phyloP scores from a whole-genome alignment of 2,797 vertebrate species.

The Smutsia temminckii region DNA sequence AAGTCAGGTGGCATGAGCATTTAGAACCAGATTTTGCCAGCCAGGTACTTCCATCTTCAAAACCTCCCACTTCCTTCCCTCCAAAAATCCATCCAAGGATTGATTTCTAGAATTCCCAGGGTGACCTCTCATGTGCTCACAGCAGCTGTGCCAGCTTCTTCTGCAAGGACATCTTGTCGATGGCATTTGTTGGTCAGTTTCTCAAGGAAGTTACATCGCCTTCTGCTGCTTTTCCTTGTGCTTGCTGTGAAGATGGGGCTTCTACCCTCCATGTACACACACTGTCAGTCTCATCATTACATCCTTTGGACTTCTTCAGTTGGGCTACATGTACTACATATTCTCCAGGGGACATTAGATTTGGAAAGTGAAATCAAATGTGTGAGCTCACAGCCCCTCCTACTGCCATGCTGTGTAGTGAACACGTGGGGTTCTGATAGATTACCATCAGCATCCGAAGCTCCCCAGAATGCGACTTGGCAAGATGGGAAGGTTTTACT shows the following conservation, averaged over 20 bases:
- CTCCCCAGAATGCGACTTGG: conserved; percentile 31
- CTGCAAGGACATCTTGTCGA: background rate
- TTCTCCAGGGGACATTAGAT: background rate
- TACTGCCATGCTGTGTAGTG: background rate
- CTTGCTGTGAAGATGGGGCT: background rate
- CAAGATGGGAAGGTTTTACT: conserved; percentile 56
- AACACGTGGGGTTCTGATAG: background rate
- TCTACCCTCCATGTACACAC: background rate
- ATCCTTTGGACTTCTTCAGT: background rate
- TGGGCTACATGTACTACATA: background rate
- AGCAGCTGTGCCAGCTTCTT: background rate
- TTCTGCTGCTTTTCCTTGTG: background rate
- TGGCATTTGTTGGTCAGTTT: background rate
- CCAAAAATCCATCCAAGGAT: background rate
- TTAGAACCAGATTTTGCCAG: background rate
- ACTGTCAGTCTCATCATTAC: background rate
- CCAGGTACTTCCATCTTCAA: background rate
- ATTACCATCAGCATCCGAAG: background rate
- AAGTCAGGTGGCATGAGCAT: background rate
- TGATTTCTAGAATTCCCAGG: background rate
- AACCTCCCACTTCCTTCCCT: background rate
- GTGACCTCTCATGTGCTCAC: background rate
- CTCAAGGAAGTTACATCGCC: background rate
- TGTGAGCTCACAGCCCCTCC: background rate
- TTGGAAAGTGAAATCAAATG: conserved; percentile 6